phyloP scores from a whole-genome alignment of 2,888 invertebrate species.

The Drosophila leonis region DNA sequence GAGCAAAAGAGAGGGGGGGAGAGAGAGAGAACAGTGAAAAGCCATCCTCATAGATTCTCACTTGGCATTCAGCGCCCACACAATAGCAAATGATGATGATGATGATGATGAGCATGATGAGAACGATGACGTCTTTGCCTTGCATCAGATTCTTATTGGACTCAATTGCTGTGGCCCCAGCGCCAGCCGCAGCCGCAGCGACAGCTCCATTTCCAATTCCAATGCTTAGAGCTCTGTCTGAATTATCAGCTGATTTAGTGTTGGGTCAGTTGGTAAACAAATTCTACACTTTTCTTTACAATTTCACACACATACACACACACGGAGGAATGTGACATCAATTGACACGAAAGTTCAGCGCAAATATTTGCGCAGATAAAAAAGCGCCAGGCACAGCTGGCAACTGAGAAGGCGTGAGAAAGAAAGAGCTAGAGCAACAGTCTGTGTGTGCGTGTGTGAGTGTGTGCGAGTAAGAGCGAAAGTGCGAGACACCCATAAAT shows the following conservation, averaged over 20 bases:
- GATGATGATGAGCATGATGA: constrained; percentile 29
- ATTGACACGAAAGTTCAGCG: constrained; percentile 80
- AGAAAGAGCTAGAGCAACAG: neutral
- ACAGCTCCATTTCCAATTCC: constrained; percentile 8
- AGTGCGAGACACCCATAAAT: constrained; percentile 72
- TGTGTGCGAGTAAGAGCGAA: constrained; percentile 6
- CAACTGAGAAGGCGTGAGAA: constrained; percentile 30
- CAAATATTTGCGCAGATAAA: constrained; percentile 79
- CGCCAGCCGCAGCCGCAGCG: neutral
- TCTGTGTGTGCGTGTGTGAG: neutral
- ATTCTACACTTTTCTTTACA: constrained; percentile 78
- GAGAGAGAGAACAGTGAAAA: constrained; percentile 2
- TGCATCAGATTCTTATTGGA: constrained; percentile 3
- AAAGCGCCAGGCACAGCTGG: constrained; percentile 31
- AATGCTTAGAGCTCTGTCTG: constrained; percentile 8
- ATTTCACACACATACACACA: constrained; percentile 54
- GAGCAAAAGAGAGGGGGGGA: neutral
- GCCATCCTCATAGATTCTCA: constrained; percentile 39
- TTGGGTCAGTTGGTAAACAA: constrained; percentile 73
- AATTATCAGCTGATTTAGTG: constrained; percentile 80
- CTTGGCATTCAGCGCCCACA: constrained; percentile 62
- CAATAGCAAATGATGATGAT: constrained; percentile 26
- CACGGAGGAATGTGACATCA: constrained; percentile 72
- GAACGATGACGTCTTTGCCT: constrained; percentile 35
- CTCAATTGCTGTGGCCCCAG: constrained; percentile 5